phyloP scores from a whole-genome alignment of 2,888 invertebrate genomes.

The Ganaspis brasiliensis region DNA sequence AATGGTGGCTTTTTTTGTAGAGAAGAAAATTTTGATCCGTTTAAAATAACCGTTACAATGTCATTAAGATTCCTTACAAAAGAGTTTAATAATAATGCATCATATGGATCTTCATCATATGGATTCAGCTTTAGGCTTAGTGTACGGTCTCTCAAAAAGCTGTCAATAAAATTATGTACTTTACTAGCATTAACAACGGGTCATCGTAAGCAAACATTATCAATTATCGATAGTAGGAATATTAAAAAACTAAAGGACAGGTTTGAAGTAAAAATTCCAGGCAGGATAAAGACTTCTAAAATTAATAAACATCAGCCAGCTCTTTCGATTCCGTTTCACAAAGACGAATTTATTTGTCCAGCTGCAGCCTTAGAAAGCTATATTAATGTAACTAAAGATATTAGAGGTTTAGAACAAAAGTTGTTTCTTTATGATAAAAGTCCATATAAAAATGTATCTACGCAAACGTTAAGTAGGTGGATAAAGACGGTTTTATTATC shows the following conservation, averaged over 20 bases:
- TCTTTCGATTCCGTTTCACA: constrained; percentile 41
- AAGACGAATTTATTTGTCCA: background rate
- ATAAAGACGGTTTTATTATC: constrained; percentile 26
- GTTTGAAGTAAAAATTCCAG: constrained; percentile 46
- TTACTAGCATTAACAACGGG: constrained; percentile 38
- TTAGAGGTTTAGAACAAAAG: background rate
- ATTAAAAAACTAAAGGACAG: constrained; percentile 38
- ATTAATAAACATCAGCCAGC: constrained; percentile 45
- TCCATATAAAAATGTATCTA: background rate
- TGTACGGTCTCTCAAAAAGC: constrained; percentile 26
- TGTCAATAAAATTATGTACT: constrained; percentile 32
- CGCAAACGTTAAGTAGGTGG: background rate
- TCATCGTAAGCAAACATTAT: constrained; percentile 47
- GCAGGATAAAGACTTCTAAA: constrained; percentile 49
- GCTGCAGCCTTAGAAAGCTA: constrained; percentile 4
- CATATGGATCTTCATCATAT: constrained; percentile 49
- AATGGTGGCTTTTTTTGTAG: constrained; percentile 52
- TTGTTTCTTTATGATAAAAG: background rate
- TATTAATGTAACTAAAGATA: constrained; percentile 1
- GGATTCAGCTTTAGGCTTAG: constrained; percentile 48
- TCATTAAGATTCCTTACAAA: constrained; percentile 12
- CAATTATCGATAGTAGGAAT: constrained; percentile 46
- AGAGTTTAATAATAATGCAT: constrained; percentile 15
- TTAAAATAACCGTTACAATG: constrained; percentile 19
- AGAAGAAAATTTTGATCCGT: constrained; percentile 43